Percentiles rank a stretch among this genome's conserved stretches.
Evolutionary conservation across 2,888 invertebrate species (phyloP).

Genomic region (Strigamia maritima): DNA sequence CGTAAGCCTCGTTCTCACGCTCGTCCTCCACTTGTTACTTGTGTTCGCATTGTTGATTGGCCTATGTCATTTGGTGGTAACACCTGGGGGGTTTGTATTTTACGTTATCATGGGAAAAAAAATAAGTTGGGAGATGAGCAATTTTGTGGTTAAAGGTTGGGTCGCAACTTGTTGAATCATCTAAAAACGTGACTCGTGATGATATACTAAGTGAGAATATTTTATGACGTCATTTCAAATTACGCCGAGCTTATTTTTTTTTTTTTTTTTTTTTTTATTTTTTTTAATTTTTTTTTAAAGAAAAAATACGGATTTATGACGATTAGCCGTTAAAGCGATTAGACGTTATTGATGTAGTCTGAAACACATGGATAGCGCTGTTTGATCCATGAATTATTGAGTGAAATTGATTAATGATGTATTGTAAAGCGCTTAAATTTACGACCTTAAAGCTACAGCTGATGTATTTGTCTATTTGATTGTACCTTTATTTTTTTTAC

Average conservation of each 20-base stretch:
- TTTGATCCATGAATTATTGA: slow-evolving; percentile 27
- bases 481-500: neutral
- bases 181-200: slow-evolving; percentile 6
- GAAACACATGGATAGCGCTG: slow-evolving; percentile 2
- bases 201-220: neutral
- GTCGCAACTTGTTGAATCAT: slow-evolving; percentile 16
- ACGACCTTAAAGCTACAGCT: neutral
- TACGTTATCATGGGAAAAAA: slow-evolving; percentile 14
- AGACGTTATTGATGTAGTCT: slow-evolving; percentile 26
- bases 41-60: slow-evolving; percentile 30
- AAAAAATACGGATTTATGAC: neutral
- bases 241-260: neutral
- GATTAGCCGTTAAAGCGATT: neutral
- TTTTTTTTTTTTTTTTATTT: too few relatives aligned
- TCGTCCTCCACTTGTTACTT: slow-evolving; percentile 12
- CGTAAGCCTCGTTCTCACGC: slow-evolving; percentile 32
- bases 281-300: too few relatives aligned
- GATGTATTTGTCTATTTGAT: neutral
- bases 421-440: slow-evolving; percentile 10
- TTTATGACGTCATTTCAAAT: neutral
- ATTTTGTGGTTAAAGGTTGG: slow-evolving; percentile 18
- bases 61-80: slow-evolving; percentile 24
- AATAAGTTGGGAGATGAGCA: neutral
- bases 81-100: slow-evolving; percentile 25
- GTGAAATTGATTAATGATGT: slow-evolving; percentile 13